Evolutionary conservation across 2,113 vertebrate genomes (phyloP), one percentile per base, ranked within the genome.

Genomic region (Pogonocichla stellata): DNA sequence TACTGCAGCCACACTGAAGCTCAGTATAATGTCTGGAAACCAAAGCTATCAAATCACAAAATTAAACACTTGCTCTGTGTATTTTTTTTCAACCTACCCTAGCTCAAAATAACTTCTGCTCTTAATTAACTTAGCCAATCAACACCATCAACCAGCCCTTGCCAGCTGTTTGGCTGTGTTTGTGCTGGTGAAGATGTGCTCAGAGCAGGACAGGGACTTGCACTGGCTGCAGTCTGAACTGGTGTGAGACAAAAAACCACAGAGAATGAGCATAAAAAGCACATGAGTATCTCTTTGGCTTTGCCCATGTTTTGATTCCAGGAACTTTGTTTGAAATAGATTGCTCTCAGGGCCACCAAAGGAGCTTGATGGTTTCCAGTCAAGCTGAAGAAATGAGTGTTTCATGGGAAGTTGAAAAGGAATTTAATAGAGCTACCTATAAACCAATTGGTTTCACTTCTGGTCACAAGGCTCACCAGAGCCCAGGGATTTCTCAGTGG

Each of bases 361-460:
- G 66, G 80, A 92, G 64, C 80, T 29, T 84, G 88, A 64, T 64
- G 80, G 77, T 72, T 94, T 93, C 66, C 74, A 95, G 91, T 73
- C 66, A 82, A 73, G 84, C 73, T 91, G 87, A 82, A 93, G 73
- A 82, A 79, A 87, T 33, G 4, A 23, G 36, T 47, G 42, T 83
- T 91, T 95, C 51, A 31, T 36, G 84, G 54, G 42, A 62, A 77
- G 50, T 6, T 73, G 66, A 50, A 85, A 91, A 70, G 50, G 57
- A 92, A 91, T 87, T 86, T 40, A 77, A 58, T 14, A 69, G 80
- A 86, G 20, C 54, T 48, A 22, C 72, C 58, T 90, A 6, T 34
- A 83, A 93, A 78, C 38, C 56, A 45, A 13, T 51, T 80, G 90
- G 88, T n/a, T 64, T 70, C 90, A 66, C 16, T 54, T 40, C 16